Conservation (phyloP, 2,797 vertebrate species). For the Caiman crocodilus region DNA sequence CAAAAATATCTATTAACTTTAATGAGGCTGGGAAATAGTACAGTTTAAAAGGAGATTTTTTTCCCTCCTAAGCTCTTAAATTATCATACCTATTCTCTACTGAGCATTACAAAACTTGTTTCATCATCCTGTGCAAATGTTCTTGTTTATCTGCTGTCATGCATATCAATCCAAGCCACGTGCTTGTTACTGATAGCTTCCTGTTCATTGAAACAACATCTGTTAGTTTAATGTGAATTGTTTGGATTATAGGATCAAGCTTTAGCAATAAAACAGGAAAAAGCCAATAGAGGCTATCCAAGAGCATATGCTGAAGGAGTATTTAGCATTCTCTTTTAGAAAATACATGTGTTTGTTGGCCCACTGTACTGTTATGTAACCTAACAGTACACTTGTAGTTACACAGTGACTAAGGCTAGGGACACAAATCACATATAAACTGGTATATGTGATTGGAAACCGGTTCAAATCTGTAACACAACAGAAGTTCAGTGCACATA, state of each 20-base stretch:
- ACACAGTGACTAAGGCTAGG: neutral
- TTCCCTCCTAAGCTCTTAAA: neutral
- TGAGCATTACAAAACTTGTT: neutral
- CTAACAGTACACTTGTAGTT: neutral
- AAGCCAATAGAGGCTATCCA: neutral
- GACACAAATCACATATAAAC: too few relatives aligned
- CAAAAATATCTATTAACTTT: neutral
- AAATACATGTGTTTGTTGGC: too few relatives aligned
- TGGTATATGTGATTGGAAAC: too few relatives aligned
- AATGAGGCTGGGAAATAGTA: neutral
- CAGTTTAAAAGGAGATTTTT: neutral
- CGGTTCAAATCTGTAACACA: too few relatives aligned
- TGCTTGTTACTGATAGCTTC: conserved; percentile 42
- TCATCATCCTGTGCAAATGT: conserved; percentile 14
- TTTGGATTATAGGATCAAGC: conserved; percentile 31
- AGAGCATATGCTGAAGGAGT: neutral
- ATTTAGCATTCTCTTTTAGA: neutral
- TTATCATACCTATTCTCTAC: neutral
- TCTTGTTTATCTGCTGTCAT: neutral
- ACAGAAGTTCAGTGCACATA: too few relatives aligned
- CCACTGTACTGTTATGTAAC: too few relatives aligned
- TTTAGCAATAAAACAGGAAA: conserved; percentile 23
- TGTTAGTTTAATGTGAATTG: conserved; percentile 47
- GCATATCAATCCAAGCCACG: neutral
- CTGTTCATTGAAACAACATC: conserved; percentile 40